phyloP scores from a whole-genome alignment of 2,797 vertebrate genomes.

The Atherinosoma microstoma region DNA sequence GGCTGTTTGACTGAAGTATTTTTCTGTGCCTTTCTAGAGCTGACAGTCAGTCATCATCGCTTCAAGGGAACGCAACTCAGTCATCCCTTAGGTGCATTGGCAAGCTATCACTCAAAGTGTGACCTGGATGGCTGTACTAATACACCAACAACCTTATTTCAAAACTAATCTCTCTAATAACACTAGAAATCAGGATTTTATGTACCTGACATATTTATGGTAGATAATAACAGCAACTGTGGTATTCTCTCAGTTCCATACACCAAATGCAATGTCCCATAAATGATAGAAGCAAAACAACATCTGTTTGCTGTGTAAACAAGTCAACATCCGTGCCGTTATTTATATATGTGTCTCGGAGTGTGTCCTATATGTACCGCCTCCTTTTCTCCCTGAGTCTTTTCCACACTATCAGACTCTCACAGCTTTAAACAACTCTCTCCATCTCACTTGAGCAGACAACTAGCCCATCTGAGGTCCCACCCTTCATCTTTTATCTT shows the following conservation, averaged over 20 bases:
- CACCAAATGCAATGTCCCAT: slow-evolving; percentile 47
- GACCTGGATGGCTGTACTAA: slow-evolving; percentile 57
- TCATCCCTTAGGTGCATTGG: slow-evolving; percentile 66
- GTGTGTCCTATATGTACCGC: slow-evolving; percentile 7
- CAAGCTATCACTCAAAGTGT: slow-evolving; percentile 67
- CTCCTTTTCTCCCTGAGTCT: slow-evolving; percentile 16
- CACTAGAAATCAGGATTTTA: slow-evolving; percentile 35
- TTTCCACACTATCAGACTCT: slow-evolving; percentile 48
- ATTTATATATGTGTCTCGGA: slow-evolving; percentile 48
- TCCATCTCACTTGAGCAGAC: slow-evolving; percentile 62
- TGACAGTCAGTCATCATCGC: slow-evolving; percentile 65
- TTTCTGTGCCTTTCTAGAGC: slow-evolving; percentile 56
- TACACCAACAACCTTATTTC: slow-evolving; percentile 55
- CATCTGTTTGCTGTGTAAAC: slow-evolving; percentile 64
- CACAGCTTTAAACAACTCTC: slow-evolving; percentile 50
- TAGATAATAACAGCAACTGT: slow-evolving; percentile 46
- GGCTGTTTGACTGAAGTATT: slow-evolving; percentile 56
- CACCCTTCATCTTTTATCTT: slow-evolving; percentile 70
- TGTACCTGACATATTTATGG: slow-evolving; percentile 47
- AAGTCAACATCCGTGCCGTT: slow-evolving; percentile 50
- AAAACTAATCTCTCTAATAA: slow-evolving; percentile 54
- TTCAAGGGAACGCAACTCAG: slow-evolving; percentile 68
- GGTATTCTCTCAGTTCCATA: slow-evolving; percentile 26
- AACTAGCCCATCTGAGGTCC: slow-evolving; percentile 55
- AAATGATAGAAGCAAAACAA: slow-evolving; percentile 63